Percentiles rank a stretch among this genome's conserved stretches.
Conservation (phyloP, 2,113 vertebrate species). For the Ceyx margarethae region DNA sequence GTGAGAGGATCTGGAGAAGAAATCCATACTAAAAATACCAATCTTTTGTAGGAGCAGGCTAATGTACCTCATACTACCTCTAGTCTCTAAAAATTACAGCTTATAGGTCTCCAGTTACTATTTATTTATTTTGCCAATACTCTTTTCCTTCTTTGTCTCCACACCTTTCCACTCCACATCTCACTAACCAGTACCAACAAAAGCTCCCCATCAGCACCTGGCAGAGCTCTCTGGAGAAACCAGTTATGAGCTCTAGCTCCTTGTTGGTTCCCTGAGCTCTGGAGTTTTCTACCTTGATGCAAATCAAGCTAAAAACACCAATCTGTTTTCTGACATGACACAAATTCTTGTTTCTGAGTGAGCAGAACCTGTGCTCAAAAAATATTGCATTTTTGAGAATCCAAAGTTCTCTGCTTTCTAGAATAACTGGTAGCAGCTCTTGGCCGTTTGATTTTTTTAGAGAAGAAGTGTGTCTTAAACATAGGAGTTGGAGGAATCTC, state of each 20-base stretch:
- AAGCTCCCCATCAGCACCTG: background rate
- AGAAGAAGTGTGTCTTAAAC: background rate
- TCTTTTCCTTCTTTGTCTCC: background rate
- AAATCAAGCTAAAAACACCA: background rate
- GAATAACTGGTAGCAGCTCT: background rate
- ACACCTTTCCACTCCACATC: background rate
- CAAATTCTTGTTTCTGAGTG: background rate
- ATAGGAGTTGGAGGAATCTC: background rate
- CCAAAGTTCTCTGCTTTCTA: background rate
- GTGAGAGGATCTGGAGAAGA: background rate
- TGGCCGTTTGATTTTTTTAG: background rate
- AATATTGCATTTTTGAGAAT: background rate
- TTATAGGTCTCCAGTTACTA: background rate
- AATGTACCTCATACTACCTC: background rate
- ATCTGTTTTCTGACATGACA: background rate
- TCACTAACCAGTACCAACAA: background rate
- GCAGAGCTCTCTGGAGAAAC: background rate
- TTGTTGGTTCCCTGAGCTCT: background rate
- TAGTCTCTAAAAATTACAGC: background rate
- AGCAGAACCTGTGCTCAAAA: background rate
- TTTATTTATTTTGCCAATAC: background rate
- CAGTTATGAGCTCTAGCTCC: background rate
- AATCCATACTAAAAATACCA: background rate
- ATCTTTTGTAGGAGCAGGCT: background rate
- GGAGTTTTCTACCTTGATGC: background rate